Base-by-base conservation (phyloP, 2,888 invertebrate genomes). In the Cephus nigrinus region DNA sequence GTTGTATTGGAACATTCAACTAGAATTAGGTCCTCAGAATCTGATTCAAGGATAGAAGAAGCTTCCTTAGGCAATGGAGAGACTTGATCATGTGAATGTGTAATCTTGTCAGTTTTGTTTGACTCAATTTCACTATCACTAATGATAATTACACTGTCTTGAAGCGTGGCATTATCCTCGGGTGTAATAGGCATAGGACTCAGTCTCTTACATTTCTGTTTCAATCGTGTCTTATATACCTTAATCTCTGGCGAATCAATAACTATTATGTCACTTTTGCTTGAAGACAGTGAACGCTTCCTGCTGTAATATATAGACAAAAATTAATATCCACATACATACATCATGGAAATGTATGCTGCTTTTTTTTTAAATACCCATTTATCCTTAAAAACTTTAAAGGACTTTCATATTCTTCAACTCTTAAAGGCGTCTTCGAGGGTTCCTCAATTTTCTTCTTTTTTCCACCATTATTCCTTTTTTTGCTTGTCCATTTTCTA, bases 131-230 rank as follows among this genome's bases (percentile, higher is more conserved):
- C 83, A 40, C 79, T 84, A 55, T 86, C 86, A 23, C 84, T 86
- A 74, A 86, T 75, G 74, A 85, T 30, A 74, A 86, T 85, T 40
- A 86, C 4, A 23, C 82, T 85, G 31, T 86, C 82, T 73, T 78
- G 75, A 12, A 34, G 71, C 33, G 4, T 9, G 31, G 5, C 55
- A 55, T 23, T 55, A 9, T 23, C 55, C 5, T 55, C 23, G 23
- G 23, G 23, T 55, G 9, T 23, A 55, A 9, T 9, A 23, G 23
- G 55, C 2, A 9, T 9, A 23, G 55, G 23, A 55, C 9, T 55
- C 23, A 9, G 23, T 55, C 23, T 55, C 23, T 55, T 55, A 55
- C 55, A 9, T 2, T 55, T 55, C 23, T 55, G 23, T 55, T 23
- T 55, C 2, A 23, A 9, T 23, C 23, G 55, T 2, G 9, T 55